phyloP scores from a whole-genome alignment of 2,797 vertebrate species.

The Neosilurus hyrtlii region DNA sequence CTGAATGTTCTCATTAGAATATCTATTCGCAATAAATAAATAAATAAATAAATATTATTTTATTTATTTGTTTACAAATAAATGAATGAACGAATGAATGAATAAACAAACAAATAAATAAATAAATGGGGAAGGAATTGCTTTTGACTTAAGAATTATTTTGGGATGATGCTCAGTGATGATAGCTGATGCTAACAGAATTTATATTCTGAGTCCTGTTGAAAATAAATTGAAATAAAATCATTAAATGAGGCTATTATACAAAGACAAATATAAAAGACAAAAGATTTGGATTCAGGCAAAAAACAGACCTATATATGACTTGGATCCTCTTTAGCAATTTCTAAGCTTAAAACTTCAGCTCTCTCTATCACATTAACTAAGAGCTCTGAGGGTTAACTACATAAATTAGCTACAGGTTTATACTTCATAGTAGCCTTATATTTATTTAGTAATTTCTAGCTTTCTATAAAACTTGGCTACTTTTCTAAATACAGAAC shows the following conservation, averaged over 20 bases:
- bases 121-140: background rate
- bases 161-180: background rate
- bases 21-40: background rate
- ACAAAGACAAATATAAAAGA: background rate
- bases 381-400: background rate
- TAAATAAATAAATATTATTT: too few species aligned
- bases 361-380: background rate
- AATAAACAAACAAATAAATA: background rate
- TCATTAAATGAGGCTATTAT: background rate
- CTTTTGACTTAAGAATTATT: background rate
- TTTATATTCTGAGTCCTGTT: background rate
- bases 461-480: too few species aligned
- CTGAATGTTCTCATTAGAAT: background rate
- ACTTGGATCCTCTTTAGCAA: background rate
- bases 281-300: background rate
- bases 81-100: too few species aligned
- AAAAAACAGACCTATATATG: background rate
- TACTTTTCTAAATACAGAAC: too few species aligned
- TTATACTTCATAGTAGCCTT: background rate
- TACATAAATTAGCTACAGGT: too few species aligned
- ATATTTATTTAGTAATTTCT: background rate
- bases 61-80: too few species aligned
- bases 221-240: slow-evolving; percentile 7
- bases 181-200: background rate
- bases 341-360: too few species aligned